These are phyloP conservation scores for Oophaga sylvatica DNA, from an alignment of 2,797 vertebrate species.

Conservation along the genomic window DNA sequence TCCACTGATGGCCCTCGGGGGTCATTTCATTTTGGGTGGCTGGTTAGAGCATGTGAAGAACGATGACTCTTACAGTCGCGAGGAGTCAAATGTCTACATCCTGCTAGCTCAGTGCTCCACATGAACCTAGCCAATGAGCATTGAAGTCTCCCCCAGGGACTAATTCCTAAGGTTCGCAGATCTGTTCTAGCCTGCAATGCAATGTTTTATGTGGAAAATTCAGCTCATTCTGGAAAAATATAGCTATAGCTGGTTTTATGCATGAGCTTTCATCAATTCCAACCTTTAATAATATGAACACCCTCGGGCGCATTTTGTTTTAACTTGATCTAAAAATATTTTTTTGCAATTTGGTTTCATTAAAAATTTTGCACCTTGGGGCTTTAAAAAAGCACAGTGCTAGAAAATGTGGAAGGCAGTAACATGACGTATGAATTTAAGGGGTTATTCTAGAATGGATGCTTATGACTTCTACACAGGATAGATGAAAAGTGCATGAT, in stretches of 20 bases:
- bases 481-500: too few relatives aligned
- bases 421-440: too few relatives aligned
- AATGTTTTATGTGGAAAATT: slow-evolving; percentile 6
- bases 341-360: too few relatives aligned
- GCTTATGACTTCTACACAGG: too few relatives aligned
- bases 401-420: too few relatives aligned
- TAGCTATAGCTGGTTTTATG: neutral
- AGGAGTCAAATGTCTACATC: slow-evolving; percentile 8
- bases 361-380: too few relatives aligned
- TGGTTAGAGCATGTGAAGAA: slow-evolving; percentile 40
- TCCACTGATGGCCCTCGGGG: slow-evolving; percentile 41
- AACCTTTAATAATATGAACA: neutral
- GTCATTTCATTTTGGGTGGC: neutral
- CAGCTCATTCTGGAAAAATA: neutral
- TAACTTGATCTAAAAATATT: too few relatives aligned
- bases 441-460: too few relatives aligned
- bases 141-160: neutral
- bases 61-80: neutral
- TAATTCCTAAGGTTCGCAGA: slow-evolving; percentile 20
- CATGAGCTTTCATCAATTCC: neutral
- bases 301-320: too few relatives aligned
- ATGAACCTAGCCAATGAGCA: neutral
- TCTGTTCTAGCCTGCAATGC: slow-evolving; percentile 20
- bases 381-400: too few relatives aligned
- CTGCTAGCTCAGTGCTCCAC: slow-evolving; percentile 20